A percentile compares a stretch with the other conserved stretches of the same genome.
Evolutionary conservation across 2,888 invertebrate genomes (phyloP).

Genomic region (Andricus curvator): DNA sequence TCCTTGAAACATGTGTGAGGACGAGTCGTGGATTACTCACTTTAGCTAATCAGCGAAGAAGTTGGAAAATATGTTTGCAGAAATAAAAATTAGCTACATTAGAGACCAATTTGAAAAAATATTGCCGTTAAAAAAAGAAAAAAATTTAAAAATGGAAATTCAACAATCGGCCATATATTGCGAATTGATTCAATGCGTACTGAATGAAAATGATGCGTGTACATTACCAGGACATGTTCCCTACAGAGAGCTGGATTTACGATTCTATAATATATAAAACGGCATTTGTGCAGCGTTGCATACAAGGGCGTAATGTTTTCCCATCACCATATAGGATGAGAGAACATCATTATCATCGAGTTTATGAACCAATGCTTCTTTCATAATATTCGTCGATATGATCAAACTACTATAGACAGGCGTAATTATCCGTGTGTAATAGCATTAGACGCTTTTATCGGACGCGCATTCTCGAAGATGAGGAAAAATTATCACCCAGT

Average conservation of each 20-base stretch:
- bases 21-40: too few species aligned
- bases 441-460: slow-evolving; percentile 28
- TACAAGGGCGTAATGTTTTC: slow-evolving; percentile 8
- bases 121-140: background rate
- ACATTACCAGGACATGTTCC: slow-evolving; percentile 15
- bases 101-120: too few species aligned
- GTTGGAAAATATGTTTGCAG: too few species aligned
- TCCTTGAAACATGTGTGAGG: too few species aligned
- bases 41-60: too few species aligned
- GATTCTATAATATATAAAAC: slow-evolving; percentile 30
- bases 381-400: slow-evolving; percentile 12
- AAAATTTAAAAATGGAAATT: background rate
- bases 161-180: background rate
- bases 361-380: slow-evolving; percentile 20
- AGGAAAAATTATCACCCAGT: slow-evolving; percentile 19
- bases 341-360: slow-evolving; percentile 35
- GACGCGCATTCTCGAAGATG: background rate
- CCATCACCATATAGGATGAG: slow-evolving; percentile 3
- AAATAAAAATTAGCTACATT: too few species aligned
- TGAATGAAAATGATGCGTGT: slow-evolving; percentile 23
- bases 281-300: background rate
- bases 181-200: background rate
- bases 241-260: background rate
- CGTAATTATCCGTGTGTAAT: slow-evolving; percentile 21
- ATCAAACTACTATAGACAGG: slow-evolving; percentile 26